Conservation (phyloP, 2,888 invertebrate genomes). For the Gastracanthus pulcherrimus region DNA sequence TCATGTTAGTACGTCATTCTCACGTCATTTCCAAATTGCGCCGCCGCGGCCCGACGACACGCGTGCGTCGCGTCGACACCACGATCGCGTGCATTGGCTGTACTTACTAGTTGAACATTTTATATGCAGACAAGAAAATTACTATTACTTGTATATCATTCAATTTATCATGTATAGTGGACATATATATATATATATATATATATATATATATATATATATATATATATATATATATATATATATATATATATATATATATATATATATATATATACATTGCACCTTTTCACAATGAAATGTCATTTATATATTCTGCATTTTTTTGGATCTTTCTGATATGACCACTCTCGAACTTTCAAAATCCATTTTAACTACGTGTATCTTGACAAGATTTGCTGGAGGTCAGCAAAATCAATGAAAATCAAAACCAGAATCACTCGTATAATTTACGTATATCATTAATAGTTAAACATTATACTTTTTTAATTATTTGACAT, state of each 20-base stretch:
- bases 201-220: constrained; percentile 11
- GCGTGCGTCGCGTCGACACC: background rate
- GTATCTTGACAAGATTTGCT: background rate
- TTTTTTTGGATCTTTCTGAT: background rate
- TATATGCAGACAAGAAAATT: too few relatives aligned
- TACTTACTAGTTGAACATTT: background rate
- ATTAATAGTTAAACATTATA: too few relatives aligned
- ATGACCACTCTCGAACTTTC: background rate
- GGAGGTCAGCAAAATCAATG: background rate
- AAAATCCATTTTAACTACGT: background rate
- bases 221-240: constrained; percentile 6
- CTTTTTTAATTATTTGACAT: too few relatives aligned
- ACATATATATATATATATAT: constrained; percentile 10
- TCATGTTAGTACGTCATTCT: background rate
- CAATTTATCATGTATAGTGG: background rate
- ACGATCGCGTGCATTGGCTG: background rate
- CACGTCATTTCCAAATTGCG: constrained; percentile 2
- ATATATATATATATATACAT: constrained; percentile 13
- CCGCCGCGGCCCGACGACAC: background rate
- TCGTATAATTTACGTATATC: too few relatives aligned
- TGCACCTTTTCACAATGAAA: constrained; percentile 44
- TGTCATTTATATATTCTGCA: background rate
- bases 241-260: constrained; percentile 10
- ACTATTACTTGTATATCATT: too few relatives aligned
- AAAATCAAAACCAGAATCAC: too few relatives aligned